phyloP scores from a whole-genome alignment of 2,888 invertebrate species.

The Polydrusus pterygomalis region DNA sequence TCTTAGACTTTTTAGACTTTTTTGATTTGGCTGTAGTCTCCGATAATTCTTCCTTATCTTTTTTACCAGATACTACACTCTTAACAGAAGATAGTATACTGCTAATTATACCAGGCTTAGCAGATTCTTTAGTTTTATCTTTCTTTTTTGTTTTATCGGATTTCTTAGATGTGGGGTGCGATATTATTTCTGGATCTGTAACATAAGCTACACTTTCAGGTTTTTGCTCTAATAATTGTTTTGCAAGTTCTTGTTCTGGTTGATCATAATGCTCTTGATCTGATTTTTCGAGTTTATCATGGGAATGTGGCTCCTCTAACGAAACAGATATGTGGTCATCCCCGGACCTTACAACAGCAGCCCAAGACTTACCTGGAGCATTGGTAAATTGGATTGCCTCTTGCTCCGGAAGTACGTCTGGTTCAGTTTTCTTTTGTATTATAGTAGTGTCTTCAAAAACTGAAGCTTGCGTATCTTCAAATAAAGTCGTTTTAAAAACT shows the following conservation, averaged over 20 bases:
- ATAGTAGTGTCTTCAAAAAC: not conserved
- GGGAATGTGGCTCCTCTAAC: not conserved
- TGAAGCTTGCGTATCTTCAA: not conserved
- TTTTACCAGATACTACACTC: conserved; percentile 58
- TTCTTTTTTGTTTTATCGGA: conserved; percentile 35
- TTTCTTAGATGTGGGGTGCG: not conserved
- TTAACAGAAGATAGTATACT: conserved; percentile 63
- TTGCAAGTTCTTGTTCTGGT: not conserved
- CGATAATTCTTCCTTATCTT: conserved; percentile 29
- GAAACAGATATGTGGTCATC: conserved; percentile 26
- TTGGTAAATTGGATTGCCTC: not conserved
- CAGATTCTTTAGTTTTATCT: conserved; percentile 54
- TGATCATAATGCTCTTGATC: not conserved
- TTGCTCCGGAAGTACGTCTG: not conserved
- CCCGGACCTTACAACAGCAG: conserved; percentile 40
- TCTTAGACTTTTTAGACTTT: conserved; percentile 34
- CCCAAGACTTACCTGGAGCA: conserved; percentile 37
- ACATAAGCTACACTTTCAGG: not conserved
- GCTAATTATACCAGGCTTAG: conserved; percentile 63
- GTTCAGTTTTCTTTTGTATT: not conserved
- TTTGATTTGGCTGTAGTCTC: conserved; percentile 47
- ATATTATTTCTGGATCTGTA: not conserved
- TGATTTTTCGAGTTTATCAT: not conserved
- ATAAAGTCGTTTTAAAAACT: not conserved
- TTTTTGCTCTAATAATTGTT: not conserved